These are phyloP conservation scores for Tupaia tana DNA, from an alignment of 2,113 vertebrate species.

Conservation along the genomic window DNA sequence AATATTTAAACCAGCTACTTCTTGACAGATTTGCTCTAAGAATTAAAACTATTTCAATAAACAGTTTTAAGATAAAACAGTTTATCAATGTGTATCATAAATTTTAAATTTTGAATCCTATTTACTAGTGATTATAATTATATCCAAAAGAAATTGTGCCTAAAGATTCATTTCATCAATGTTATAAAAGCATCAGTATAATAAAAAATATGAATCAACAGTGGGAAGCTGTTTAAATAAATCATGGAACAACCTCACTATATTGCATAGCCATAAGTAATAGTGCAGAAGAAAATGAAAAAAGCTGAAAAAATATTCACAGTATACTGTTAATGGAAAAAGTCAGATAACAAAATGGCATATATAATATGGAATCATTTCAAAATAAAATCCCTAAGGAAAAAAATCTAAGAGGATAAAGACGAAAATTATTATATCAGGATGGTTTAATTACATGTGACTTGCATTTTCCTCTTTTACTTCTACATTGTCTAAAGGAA, in stretches of 20 bases:
- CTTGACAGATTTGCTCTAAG: background rate
- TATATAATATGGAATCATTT: background rate
- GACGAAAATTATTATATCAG: background rate
- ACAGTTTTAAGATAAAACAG: background rate
- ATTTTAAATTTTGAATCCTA: background rate
- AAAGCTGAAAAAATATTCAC: background rate
- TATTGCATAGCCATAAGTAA: background rate
- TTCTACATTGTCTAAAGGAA: conserved; percentile 30
- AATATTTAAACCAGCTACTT: background rate
- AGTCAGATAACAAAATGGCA: conserved; percentile 8
- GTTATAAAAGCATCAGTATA: background rate
- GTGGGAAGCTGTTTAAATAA: conserved; percentile 30
- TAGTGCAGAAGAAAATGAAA: conserved; percentile 11
- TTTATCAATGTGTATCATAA: background rate
- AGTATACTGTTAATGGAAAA: background rate
- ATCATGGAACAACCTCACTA: background rate
- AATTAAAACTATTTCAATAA: background rate
- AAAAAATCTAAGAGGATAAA: background rate
- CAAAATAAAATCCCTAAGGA: conserved; percentile 8
- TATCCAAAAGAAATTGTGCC: background rate
- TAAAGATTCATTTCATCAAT: background rate
- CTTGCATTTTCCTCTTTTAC: conserved; percentile 6
- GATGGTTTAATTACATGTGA: background rate
- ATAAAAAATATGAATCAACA: conserved; percentile 29
- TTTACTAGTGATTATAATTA: background rate